Percentiles rank a stretch among this genome's conserved stretches.
Evolutionary conservation across 1,140 invertebrate species (phyloP).

Genomic region (Physella acuta): DNA sequence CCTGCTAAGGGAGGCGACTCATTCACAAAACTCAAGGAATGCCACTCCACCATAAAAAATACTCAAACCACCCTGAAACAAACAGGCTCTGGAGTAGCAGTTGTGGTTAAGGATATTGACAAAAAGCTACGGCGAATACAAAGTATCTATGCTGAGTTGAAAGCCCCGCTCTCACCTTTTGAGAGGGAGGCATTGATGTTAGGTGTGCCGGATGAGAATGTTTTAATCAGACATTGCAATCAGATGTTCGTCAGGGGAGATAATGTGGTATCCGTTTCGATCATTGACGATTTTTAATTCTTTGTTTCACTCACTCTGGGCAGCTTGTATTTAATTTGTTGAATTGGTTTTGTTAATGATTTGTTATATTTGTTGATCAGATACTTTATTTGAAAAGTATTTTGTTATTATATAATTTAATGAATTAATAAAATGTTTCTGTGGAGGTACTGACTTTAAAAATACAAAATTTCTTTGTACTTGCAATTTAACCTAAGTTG

Average conservation of each 20-base stretch:
- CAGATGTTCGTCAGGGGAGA: slow-evolving; percentile 22
- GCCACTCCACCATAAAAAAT: too few species aligned
- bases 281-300: slow-evolving; percentile 9
- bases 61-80: too few species aligned
- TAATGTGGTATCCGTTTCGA: slow-evolving; percentile 21
- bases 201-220: slow-evolving; percentile 23
- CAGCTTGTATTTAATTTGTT: neutral
- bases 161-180: slow-evolving; percentile 6
- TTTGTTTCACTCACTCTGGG: neutral
- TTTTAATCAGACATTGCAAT: slow-evolving; percentile 5
- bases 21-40: too few species aligned
- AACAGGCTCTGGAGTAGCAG: neutral
- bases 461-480: too few species aligned
- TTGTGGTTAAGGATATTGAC: neutral
- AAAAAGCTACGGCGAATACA: too few species aligned
- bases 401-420: too few species aligned
- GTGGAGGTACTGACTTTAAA: too few species aligned
- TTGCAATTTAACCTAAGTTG: too few species aligned
- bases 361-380: neutral
- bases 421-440: too few species aligned
- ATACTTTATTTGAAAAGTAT: neutral
- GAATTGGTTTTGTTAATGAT: neutral
- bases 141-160: slow-evolving; percentile 8
- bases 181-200: slow-evolving; percentile 25
- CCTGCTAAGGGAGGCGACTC: too few species aligned